These are phyloP conservation scores for Mesocentrotus franciscanus DNA, from an alignment of 53 echinoderm and acorn worm genomes.

Conservation along the genomic window DNA sequence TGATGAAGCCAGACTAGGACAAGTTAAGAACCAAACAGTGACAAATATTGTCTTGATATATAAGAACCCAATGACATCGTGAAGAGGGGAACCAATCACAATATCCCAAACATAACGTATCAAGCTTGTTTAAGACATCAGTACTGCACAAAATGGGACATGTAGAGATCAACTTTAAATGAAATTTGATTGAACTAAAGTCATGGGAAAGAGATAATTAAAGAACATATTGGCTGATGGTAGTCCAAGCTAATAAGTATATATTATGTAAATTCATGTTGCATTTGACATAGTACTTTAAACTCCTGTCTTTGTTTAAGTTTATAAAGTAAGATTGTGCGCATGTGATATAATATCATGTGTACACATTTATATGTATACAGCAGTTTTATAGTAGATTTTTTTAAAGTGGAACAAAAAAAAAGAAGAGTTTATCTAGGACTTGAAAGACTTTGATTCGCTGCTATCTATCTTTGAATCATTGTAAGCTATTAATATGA, in stretches of 20 bases:
- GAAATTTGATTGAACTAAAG: neutral
- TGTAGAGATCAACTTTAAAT: neutral
- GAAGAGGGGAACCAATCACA: neutral
- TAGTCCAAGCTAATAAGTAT: neutral
- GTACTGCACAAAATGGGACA: conserved; percentile 23
- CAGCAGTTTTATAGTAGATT: conserved; percentile 55
- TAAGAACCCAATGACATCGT: neutral
- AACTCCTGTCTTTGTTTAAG: conserved; percentile 31
- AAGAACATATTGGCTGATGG: neutral
- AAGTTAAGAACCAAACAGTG: neutral
- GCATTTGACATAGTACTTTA: conserved; percentile 54
- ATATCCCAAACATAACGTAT: neutral
- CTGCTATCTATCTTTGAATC: neutral
- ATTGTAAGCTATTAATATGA: neutral
- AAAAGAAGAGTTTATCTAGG: neutral
- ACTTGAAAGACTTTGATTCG: neutral
- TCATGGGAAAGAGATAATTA: conserved; percentile 1
- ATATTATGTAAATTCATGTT: neutral
- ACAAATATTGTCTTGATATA: neutral
- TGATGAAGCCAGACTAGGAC: neutral
- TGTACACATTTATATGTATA: conserved; percentile 37
- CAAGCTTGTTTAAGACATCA: neutral
- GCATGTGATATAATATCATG: neutral
- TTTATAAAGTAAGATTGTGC: conserved; percentile 19
- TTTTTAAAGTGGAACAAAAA: neutral